These are phyloP conservation scores for Armadillidium nasatum DNA, from an alignment of 1,140 invertebrate genomes.

Conservation along the genomic window DNA sequence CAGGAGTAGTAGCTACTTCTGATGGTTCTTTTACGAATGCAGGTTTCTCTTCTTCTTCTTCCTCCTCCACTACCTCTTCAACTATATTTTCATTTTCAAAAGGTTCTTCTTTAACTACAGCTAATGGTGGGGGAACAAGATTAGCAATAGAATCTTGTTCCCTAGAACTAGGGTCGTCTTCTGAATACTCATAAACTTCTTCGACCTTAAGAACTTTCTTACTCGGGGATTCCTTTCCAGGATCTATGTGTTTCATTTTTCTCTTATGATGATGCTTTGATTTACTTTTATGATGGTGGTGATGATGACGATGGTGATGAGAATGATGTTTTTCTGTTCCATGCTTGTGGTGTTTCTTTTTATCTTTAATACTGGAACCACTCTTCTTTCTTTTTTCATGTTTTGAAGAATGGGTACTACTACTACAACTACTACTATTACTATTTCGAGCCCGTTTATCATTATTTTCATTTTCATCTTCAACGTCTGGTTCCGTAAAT, in stretches of 20 bases:
- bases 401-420: not conserved
- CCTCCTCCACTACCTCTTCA: constrained; percentile 33
- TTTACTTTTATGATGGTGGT: constrained; percentile 51
- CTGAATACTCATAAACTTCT: constrained; percentile 45
- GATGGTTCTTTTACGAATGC: constrained; percentile 35
- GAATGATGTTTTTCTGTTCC: constrained; percentile 41
- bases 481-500: constrained; percentile 19
- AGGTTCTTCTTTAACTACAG: constrained; percentile 4
- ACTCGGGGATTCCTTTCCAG: constrained; percentile 42
- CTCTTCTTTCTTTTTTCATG: not conserved
- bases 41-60: constrained; percentile 44
- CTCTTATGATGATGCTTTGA: constrained; percentile 53
- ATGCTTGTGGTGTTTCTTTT: constrained; percentile 38
- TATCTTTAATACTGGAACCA: constrained; percentile 30
- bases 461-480: too few relatives aligned
- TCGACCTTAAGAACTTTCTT: constrained; percentile 41
- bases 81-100: constrained; percentile 14
- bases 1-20: constrained; percentile 47
- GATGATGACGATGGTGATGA: constrained; percentile 47
- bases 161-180: constrained; percentile 40
- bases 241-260: constrained; percentile 38
- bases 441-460: too few relatives aligned
- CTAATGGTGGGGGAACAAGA: not conserved
- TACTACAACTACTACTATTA: too few relatives aligned
- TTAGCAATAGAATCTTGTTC: not conserved